These are phyloP conservation scores for Operophtera brumata DNA, from an alignment of 2,888 invertebrate genomes.

Conservation along the genomic window DNA sequence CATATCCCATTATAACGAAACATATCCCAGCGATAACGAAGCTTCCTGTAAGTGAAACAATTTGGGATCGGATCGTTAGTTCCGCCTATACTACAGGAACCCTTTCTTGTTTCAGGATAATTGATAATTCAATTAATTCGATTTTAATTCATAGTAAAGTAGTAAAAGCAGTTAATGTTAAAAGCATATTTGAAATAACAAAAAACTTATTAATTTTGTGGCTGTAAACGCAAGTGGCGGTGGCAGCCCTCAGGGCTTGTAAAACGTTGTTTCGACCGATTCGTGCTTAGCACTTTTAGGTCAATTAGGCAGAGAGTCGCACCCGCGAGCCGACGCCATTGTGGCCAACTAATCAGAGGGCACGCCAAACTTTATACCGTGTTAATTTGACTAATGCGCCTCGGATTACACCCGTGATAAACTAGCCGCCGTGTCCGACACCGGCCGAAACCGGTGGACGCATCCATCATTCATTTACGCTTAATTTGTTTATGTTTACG, in stretches of 20 bases:
- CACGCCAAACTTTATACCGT: slow-evolving; percentile 77
- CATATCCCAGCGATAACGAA: too few relatives aligned
- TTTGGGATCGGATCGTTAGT: too few relatives aligned
- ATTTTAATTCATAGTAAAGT: too few relatives aligned
- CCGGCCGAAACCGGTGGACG: slow-evolving; percentile 43
- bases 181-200: too few relatives aligned
- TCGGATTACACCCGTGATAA: slow-evolving; percentile 66
- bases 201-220: too few relatives aligned
- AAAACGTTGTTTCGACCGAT: slow-evolving; percentile 73
- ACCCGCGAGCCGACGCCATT: slow-evolving; percentile 53
- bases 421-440: slow-evolving; percentile 54
- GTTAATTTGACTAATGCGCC: slow-evolving; percentile 81
- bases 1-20: too few relatives aligned
- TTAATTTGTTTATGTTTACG: slow-evolving; percentile 52
- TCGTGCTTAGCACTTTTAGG: slow-evolving; percentile 80
- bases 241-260: slow-evolving; percentile 64
- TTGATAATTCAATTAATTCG: too few relatives aligned
- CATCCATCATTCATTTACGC: slow-evolving; percentile 57
- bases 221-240: not conserved
- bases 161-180: too few relatives aligned
- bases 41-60: too few relatives aligned
- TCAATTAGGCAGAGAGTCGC: slow-evolving; percentile 79
- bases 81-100: too few relatives aligned
- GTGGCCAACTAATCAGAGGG: slow-evolving; percentile 70
- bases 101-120: too few relatives aligned